Evolutionary conservation across 1,140 invertebrate species (phyloP), one percentile per base, ranked within the genome.

Genomic region (Pectinophora gossypiella): DNA sequence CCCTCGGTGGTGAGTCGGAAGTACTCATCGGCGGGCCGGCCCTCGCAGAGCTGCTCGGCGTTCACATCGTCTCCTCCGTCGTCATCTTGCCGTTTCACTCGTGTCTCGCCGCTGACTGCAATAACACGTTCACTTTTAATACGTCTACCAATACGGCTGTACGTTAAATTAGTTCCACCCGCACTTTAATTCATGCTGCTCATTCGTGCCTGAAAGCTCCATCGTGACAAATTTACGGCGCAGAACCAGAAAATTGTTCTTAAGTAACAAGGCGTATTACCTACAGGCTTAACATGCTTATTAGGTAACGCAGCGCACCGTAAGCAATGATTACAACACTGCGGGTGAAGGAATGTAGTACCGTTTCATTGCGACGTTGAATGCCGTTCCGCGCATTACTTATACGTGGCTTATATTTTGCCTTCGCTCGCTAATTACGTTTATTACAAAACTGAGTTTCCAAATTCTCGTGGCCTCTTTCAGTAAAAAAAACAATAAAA

Each of bases 1-100:
- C 94, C 94, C 38, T 95, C 94, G 18, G 92, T 92, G 51, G 92
- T 92, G 64, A 97, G 87, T 51, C 96, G 91, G 90, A 97, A 97
- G 88, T 97, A 97, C 81, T 97, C 96, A 68, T 97, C 95, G 16
- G 93, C 93, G 1, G 95, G 94, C 68, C 95, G 90, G 66, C 94
- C 94, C 56, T 94, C 92, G 76, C 96, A 97, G 12, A 96, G 90
- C 81, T 96, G 93, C 71, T 97, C 95, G 12, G 95, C 90, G 65
- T 92, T 94, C 48, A 91, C 88, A 32, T 94, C 93, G 13, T 89
- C 89, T 16, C 90, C 90, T 44, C 91, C 91, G 12, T 72, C 77
- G 16, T 91, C 91, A 2, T 94, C 93, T 72, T 95, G 93, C 59
- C 92, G 89, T 54, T 88, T 89, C 18, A 88, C 83, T 58, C 88